Evolutionary conservation across 2,888 invertebrate genomes (phyloP).

Genomic region (Drosophila nigritarsus): DNA sequence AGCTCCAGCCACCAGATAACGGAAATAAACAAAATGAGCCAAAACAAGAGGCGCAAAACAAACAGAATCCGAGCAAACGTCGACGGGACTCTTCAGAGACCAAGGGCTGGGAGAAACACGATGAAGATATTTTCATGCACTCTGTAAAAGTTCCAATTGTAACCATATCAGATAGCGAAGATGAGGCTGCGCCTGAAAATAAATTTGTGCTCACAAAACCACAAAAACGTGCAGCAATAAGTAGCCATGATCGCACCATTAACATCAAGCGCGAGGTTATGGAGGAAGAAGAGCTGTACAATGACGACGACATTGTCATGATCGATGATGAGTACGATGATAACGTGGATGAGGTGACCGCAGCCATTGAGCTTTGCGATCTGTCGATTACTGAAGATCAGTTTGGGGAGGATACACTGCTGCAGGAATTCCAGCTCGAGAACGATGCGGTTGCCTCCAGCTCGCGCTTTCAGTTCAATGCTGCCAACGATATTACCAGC

Average conservation of each 20-base stretch:
- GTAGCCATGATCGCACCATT: slow-evolving; percentile 70
- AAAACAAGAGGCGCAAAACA: background rate
- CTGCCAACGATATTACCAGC: slow-evolving; percentile 80
- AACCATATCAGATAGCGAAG: slow-evolving; percentile 70
- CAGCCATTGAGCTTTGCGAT: slow-evolving; percentile 76
- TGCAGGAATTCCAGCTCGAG: slow-evolving; percentile 81
- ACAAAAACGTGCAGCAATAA: slow-evolving; percentile 24
- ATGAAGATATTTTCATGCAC: slow-evolving; percentile 80
- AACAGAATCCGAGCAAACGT: slow-evolving; percentile 53
- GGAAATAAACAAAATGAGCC: background rate
- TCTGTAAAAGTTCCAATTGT: slow-evolving; percentile 59
- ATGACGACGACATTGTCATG: slow-evolving; percentile 79
- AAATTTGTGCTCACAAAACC: background rate
- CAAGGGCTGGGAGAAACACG: slow-evolving; percentile 62
- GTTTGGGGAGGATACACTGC: slow-evolving; percentile 81
- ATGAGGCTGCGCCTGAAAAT: slow-evolving; percentile 15
- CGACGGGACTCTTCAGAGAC: slow-evolving; percentile 51
- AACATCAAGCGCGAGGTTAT: slow-evolving; percentile 83
- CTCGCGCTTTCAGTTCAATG: slow-evolving; percentile 64
- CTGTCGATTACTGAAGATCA: slow-evolving; percentile 82
- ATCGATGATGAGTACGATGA: slow-evolving; percentile 80
- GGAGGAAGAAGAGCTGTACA: slow-evolving; percentile 67
- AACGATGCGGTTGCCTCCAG: slow-evolving; percentile 77
- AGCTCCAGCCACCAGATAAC: background rate
- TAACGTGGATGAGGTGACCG: slow-evolving; percentile 41